A percentile compares a stretch with the other conserved stretches of the same genome.
phyloP scores from a whole-genome alignment of 2,797 vertebrate species.

The Nyctalus aviator region DNA sequence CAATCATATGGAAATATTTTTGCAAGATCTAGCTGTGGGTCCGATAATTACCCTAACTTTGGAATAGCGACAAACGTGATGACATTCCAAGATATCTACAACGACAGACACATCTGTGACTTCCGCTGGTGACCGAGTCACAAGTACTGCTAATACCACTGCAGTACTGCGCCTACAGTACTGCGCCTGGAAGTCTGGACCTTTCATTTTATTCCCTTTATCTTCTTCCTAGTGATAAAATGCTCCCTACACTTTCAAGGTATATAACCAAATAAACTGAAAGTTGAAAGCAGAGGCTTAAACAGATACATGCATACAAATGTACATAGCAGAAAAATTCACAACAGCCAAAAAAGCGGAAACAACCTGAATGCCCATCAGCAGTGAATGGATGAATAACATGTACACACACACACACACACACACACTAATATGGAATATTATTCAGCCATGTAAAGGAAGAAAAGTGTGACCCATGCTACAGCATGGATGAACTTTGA shows the following conservation, averaged over 20 bases:
- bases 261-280: background rate
- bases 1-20: background rate
- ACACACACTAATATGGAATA: background rate
- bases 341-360: background rate
- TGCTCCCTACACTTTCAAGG: background rate
- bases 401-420: background rate
- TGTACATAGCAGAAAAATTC: too few relatives aligned
- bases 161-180: background rate
- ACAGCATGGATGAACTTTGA: background rate
- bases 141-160: background rate
- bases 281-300: too few relatives aligned
- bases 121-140: background rate
- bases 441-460: background rate
- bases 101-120: background rate
- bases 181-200: background rate
- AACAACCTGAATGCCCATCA: background rate
- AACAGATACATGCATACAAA: rapidly evolving
- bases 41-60: background rate
- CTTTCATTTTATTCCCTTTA: background rate
- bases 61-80: background rate
- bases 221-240: background rate
- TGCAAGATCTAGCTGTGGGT: background rate
- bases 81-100: background rate
- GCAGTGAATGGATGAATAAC: background rate
- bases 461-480: background rate